Percentiles rank a stretch among this genome's conserved stretches.
Conservation (phyloP, 23 tunicate species). For the Botrylloides violaceus region DNA sequence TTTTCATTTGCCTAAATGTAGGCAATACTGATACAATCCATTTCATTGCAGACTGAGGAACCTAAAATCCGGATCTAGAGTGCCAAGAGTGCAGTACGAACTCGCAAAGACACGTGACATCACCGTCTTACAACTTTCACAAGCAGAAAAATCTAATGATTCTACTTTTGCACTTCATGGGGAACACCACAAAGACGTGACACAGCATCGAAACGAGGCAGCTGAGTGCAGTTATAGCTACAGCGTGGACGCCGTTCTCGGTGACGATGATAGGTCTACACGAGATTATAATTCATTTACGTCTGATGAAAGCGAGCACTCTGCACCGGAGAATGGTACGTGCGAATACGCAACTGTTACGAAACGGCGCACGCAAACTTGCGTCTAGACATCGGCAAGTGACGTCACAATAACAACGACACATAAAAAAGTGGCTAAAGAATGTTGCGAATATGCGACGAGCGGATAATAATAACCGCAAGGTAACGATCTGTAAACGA, state of each 20-base stretch:
- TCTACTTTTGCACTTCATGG: neutral
- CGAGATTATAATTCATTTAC: neutral
- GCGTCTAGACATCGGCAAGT: too few relatives aligned
- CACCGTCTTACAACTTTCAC: neutral
- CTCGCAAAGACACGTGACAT: neutral
- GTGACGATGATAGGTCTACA: neutral
- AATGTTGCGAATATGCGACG: too few relatives aligned
- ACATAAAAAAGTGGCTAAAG: too few relatives aligned
- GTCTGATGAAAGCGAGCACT: neutral
- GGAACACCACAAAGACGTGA: neutral
- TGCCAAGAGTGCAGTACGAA: neutral
- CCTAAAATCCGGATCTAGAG: neutral
- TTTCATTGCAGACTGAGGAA: neutral
- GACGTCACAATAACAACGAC: too few relatives aligned
- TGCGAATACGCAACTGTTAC: neutral
- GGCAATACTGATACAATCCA: too few relatives aligned
- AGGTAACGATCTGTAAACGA: too few relatives aligned
- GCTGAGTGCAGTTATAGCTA: neutral
- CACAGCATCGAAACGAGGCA: neutral
- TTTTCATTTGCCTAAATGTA: too few relatives aligned
- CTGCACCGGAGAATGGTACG: neutral
- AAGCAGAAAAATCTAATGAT: neutral
- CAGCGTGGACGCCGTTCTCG: neutral
- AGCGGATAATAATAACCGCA: too few relatives aligned
- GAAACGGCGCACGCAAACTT: too few relatives aligned